A percentile compares a stretch with the other conserved stretches of the same genome.
Conservation (phyloP, 2,888 invertebrate genomes). For the Heliconius charithonia region DNA sequence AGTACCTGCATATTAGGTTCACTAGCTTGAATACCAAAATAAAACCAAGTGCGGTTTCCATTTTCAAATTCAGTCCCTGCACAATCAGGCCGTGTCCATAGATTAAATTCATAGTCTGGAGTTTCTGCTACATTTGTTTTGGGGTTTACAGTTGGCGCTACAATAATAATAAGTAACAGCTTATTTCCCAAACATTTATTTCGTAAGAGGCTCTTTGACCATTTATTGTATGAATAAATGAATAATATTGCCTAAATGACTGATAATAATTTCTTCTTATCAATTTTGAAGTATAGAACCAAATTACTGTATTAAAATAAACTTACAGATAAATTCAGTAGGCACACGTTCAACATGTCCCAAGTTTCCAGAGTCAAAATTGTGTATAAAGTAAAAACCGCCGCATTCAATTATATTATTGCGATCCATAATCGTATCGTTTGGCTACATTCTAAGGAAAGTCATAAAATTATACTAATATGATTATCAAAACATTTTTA, state of each 20-base stretch:
- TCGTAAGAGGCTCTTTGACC: neutral
- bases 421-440: slow-evolving; percentile 74
- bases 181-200: neutral
- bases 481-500: slow-evolving; percentile 69
- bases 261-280: neutral
- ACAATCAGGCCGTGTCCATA: slow-evolving; percentile 96
- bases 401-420: slow-evolving; percentile 85
- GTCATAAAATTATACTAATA: slow-evolving; percentile 63
- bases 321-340: slow-evolving; percentile 83
- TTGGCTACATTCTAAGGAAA: slow-evolving; percentile 78
- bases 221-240: neutral
- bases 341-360: slow-evolving; percentile 90
- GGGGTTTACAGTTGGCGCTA: slow-evolving; percentile 67
- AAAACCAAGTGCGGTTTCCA: slow-evolving; percentile 96
- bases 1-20: slow-evolving; percentile 82
- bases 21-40: slow-evolving; percentile 89
- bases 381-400: slow-evolving; percentile 91
- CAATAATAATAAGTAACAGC: slow-evolving; percentile 37
- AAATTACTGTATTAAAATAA: slow-evolving; percentile 34
- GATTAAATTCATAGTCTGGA: slow-evolving; percentile 91
- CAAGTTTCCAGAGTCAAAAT: slow-evolving; percentile 96
- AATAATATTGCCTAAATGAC: neutral
- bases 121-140: slow-evolving; percentile 77
- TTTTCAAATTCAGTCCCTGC: slow-evolving; percentile 94
- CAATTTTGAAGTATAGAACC: neutral